Evolutionary conservation across 1,140 invertebrate genomes (phyloP), one percentile per base, ranked within the genome.

Genomic region (Radopholus similis): DNA sequence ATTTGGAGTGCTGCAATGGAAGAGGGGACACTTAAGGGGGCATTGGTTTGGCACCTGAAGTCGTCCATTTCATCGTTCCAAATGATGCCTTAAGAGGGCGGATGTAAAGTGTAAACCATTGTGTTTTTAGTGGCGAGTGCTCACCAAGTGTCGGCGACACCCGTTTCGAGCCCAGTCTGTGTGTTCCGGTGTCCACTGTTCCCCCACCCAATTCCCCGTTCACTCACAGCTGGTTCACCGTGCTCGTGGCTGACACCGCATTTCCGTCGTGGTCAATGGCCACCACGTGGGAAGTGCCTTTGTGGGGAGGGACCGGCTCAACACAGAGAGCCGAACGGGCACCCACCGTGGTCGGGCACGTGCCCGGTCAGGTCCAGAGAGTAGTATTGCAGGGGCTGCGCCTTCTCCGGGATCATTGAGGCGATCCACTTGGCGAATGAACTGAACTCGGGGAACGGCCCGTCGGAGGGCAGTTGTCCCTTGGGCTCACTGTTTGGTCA

Each of bases 31-130:
- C 18, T 38, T 21, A 38, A 38, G 15, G 23, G 1, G 8, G 23
- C 28, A 32, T 51, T 4, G 13, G 5, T 51, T 51, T 51, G n/a
- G n/a, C n/a, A 62, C 59, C 59, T 70, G 83, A 97, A 97, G 82
- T 97, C 93, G 82, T 95, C 91, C 92, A 97, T 95, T 47, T 89
- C 89, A 81, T 90, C 89, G 84, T 97, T 97, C 72, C 93, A 87
- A 4, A 96, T 84, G 44, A 97, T 92, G 23, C 93, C 59, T 62
- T 4, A 44, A 60, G 21, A 23, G 21, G 13, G 2, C 4, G 0
- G 30, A 21, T 54, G 30, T 4, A 2, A 54, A 62, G 18, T 0
- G 15, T 4, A 3, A 28, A 15, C 9, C 21, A 47, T 42, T 26
- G 5, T 26, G 8, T 51, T 26, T 26, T 51, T 26, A 15, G 9